phyloP scores from a whole-genome alignment of 2,888 invertebrate species.

The Frankliniella fusca region DNA sequence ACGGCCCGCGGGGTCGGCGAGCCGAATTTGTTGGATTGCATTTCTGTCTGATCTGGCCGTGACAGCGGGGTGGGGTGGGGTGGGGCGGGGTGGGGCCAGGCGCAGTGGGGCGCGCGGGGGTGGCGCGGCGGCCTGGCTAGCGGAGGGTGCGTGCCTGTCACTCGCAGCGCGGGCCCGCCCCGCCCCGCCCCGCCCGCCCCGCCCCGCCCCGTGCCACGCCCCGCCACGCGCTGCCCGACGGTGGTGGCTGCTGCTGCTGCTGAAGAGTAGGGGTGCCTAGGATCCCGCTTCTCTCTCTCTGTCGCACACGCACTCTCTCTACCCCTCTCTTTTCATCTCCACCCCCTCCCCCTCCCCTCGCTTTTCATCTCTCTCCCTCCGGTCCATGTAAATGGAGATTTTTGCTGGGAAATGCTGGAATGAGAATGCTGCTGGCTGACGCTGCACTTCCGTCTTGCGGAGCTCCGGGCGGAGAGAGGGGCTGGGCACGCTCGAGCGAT shows the following conservation, averaged over 20 bases:
- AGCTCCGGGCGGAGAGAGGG: background rate
- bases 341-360: background rate
- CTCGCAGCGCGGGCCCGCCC: background rate
- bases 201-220: background rate
- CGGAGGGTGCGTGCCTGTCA: background rate
- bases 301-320: no score
- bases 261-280: background rate
- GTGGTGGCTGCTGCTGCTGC: no score
- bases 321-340: background rate
- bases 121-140: background rate
- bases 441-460: background rate
- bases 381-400: background rate
- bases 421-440: background rate
- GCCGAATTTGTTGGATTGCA: background rate
- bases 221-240: background rate
- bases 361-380: no score
- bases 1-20: no score
- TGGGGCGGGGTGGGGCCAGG: background rate
- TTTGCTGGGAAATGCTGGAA: background rate
- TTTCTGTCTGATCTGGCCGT: background rate
- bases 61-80: background rate
- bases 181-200: background rate
- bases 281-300: no score
- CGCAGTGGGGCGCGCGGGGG: background rate
- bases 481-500: background rate